Conservation (phyloP, 2,113 vertebrate genomes). For the Canis aureus region DNA sequence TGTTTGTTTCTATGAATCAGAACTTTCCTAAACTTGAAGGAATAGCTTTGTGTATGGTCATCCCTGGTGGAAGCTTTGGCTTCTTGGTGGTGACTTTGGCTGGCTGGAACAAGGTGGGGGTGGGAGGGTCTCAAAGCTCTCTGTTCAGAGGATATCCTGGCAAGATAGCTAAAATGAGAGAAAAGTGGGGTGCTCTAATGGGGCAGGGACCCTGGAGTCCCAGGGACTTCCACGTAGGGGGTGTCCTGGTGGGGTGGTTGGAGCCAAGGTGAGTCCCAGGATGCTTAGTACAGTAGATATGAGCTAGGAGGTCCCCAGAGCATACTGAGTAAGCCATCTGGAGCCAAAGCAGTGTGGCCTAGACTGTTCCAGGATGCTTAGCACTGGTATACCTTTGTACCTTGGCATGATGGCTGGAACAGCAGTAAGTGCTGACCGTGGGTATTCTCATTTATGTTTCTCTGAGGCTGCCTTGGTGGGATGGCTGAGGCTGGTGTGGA, state of each 20-base stretch:
- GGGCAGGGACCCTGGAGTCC: too few species aligned
- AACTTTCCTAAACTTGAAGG: not conserved
- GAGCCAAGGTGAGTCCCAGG: not conserved
- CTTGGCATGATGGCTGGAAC: not conserved
- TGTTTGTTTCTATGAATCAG: not conserved
- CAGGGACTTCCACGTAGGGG: too few species aligned
- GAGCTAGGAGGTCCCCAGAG: not conserved
- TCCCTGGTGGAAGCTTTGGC: not conserved
- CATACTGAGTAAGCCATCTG: not conserved
- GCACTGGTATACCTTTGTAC: not conserved
- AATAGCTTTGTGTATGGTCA: not conserved
- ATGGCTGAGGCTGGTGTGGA: not conserved
- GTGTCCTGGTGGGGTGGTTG: too few species aligned
- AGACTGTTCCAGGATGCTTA: not conserved
- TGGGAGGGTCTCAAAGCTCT: not conserved
- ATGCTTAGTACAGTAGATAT: not conserved
- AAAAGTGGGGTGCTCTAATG: not conserved
- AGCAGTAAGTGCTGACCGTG: not conserved
- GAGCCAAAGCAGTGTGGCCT: not conserved
- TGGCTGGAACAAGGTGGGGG: not conserved
- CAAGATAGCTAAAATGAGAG: not conserved
- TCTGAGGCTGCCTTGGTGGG: not conserved
- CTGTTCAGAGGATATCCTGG: not conserved
- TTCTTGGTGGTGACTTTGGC: not conserved
- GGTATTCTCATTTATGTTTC: not conserved